phyloP scores from a whole-genome alignment of 2,888 invertebrate species.

The Catocala sponsa region DNA sequence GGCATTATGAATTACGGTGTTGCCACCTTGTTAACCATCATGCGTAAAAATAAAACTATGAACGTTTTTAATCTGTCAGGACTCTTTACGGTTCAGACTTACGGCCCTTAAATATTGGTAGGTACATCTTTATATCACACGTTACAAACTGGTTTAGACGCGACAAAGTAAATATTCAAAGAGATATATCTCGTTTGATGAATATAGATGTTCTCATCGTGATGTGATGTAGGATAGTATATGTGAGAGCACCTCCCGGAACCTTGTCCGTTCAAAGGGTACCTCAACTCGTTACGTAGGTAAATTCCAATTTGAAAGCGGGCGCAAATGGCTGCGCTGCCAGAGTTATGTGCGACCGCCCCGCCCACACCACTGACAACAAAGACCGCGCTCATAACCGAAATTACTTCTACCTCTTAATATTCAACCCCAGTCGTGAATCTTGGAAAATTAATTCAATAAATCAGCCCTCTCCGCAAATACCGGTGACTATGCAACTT shows the following conservation, averaged over 20 bases:
- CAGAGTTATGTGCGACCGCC: slow-evolving; percentile 67
- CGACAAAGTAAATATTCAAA: too few species aligned
- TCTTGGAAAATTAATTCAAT: slow-evolving; percentile 84
- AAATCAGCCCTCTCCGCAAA: slow-evolving; percentile 75
- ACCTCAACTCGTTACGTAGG: slow-evolving; percentile 38
- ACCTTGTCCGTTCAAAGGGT: slow-evolving; percentile 38
- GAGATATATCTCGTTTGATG: slow-evolving; percentile 36
- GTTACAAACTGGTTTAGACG: too few species aligned
- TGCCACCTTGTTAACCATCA: too few species aligned
- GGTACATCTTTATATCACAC: too few species aligned
- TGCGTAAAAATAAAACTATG: too few species aligned
- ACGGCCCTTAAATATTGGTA: too few species aligned
- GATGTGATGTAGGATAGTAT: background rate
- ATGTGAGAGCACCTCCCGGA: slow-evolving; percentile 8
- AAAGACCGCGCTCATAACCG: slow-evolving; percentile 76
- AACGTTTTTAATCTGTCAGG: too few species aligned
- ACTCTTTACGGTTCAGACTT: too few species aligned
- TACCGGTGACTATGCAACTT: slow-evolving; percentile 71
- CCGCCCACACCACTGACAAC: slow-evolving; percentile 69
- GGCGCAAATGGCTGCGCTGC: slow-evolving; percentile 54
- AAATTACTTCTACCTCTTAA: slow-evolving; percentile 81
- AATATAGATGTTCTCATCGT: too few species aligned
- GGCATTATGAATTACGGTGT: too few species aligned
- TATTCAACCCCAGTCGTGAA: slow-evolving; percentile 76
- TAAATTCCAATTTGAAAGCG: slow-evolving; percentile 65